Percentiles rank a stretch among this genome's conserved stretches.
Evolutionary conservation across 2,888 invertebrate species (phyloP).

Genomic region (Acrobeloides nanus): DNA sequence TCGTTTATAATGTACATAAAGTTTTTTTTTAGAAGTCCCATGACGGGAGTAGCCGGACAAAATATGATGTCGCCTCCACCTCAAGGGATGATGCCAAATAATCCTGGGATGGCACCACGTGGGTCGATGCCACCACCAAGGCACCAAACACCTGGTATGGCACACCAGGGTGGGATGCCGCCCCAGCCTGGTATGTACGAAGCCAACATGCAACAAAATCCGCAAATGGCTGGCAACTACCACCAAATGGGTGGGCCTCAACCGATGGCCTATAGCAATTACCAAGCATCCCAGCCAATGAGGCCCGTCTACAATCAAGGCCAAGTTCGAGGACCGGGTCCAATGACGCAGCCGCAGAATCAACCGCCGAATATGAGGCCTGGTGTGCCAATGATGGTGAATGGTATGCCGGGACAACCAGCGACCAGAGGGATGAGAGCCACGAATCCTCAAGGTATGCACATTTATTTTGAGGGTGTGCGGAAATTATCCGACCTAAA

Average conservation of each 20-base stretch:
- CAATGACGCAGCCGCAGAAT: not conserved
- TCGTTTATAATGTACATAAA: not conserved
- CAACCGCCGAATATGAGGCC: not conserved
- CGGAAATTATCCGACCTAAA: no score
- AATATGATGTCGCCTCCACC: conserved; percentile 29
- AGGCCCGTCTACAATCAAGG: not conserved
- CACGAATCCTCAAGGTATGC: no score
- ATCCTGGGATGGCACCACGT: conserved; percentile 4
- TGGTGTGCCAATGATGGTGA: not conserved
- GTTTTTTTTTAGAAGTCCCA: conserved; percentile 25
- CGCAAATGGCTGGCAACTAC: conserved; percentile 5
- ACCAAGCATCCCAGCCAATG: not conserved
- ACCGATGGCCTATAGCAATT: no score
- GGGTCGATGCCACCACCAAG: not conserved
- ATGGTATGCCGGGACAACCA: not conserved
- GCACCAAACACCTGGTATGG: no score
- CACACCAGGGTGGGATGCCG: conserved; percentile 1
- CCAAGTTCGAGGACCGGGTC: not conserved
- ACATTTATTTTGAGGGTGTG: no score
- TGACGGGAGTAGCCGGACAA: conserved; percentile 16
- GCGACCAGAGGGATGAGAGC: no score
- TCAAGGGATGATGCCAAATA: conserved; percentile 4
- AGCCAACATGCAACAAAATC: conserved; percentile 7
- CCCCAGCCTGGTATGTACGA: conserved; percentile 10
- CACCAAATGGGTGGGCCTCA: no score